Conservation (phyloP, 1,140 invertebrate species). For the Drosophila nasuta region DNA sequence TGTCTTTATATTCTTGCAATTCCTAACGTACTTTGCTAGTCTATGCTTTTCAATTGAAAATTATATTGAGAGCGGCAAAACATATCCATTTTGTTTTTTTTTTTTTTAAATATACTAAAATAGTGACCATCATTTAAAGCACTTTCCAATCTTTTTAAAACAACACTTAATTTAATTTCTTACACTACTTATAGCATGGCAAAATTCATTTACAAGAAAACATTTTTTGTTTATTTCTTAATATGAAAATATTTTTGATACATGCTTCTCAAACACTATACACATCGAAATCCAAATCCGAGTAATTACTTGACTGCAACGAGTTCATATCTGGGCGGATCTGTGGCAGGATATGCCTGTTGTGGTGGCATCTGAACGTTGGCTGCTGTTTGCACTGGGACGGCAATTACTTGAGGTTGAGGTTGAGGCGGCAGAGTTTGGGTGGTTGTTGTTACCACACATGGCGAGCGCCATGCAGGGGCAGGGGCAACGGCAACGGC, state of each 20-base stretch:
- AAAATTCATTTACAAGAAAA: neutral
- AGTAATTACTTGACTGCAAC: slow-evolving; percentile 26
- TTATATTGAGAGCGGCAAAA: too few relatives aligned
- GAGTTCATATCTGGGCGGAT: slow-evolving; percentile 55
- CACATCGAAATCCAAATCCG: neutral
- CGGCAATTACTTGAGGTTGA: slow-evolving; percentile 18
- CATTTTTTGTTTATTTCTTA: neutral
- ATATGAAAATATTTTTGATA: neutral
- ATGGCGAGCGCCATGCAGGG: slow-evolving; percentile 20
- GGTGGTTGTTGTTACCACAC: slow-evolving; percentile 36
- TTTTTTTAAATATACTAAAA: too few relatives aligned
- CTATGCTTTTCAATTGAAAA: too few relatives aligned
- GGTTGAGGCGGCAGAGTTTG: slow-evolving; percentile 11
- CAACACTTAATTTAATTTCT: neutral
- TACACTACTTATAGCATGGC: neutral
- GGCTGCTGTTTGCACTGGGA: slow-evolving; percentile 43
- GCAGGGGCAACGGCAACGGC: slow-evolving; percentile 20
- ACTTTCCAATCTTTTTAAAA: too few relatives aligned
- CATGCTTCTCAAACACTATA: neutral
- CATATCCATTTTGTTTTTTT: too few relatives aligned
- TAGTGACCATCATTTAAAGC: too few relatives aligned
- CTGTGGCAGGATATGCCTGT: slow-evolving; percentile 19
- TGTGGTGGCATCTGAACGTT: slow-evolving; percentile 36
- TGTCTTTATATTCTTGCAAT: too few relatives aligned
- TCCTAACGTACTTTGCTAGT: too few relatives aligned